phyloP scores from a whole-genome alignment of 2,888 invertebrate genomes.

The Hypena proboscidalis region DNA sequence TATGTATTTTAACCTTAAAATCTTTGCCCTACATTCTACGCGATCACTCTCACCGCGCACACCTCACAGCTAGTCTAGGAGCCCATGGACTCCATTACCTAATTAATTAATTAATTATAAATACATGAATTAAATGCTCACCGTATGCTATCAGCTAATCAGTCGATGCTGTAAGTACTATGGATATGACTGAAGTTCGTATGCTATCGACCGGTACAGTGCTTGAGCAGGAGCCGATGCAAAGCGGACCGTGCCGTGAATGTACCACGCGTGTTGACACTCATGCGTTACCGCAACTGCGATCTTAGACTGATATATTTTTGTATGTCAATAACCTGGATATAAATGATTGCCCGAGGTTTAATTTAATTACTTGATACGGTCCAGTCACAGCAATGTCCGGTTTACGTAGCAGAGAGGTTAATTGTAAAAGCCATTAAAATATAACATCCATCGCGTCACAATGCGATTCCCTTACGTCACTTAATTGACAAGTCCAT shows the following conservation, averaged over 20 bases:
- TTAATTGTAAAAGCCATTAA: no score
- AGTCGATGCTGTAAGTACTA: slow-evolving; percentile 45
- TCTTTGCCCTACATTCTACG: no score
- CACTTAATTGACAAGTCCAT: slow-evolving; percentile 10
- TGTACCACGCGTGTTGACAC: background rate
- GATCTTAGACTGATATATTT: no score
- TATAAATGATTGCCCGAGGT: no score
- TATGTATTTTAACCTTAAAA: no score
- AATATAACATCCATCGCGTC: background rate
- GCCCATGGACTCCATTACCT: slow-evolving; percentile 38
- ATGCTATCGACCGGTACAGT: slow-evolving; percentile 29
- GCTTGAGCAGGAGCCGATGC: slow-evolving; percentile 58
- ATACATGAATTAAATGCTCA: slow-evolving; percentile 43
- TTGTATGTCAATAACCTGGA: no score
- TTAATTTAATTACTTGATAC: no score
- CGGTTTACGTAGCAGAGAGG: no score
- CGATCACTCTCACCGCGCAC: no score
- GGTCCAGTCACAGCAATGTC: no score
- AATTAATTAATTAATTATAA: slow-evolving; percentile 25
- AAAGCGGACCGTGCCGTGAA: no score
- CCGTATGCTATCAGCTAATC: slow-evolving; percentile 49
- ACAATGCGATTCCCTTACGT: background rate
- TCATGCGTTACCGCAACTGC: background rate
- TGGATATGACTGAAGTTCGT: slow-evolving; percentile 49
- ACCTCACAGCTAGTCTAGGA: no score